A percentile compares a stretch with the other conserved stretches of the same genome.
These are phyloP conservation scores for Tetragonisca angustula DNA, from an alignment of 2,888 invertebrate genomes.

Conservation along the genomic window DNA sequence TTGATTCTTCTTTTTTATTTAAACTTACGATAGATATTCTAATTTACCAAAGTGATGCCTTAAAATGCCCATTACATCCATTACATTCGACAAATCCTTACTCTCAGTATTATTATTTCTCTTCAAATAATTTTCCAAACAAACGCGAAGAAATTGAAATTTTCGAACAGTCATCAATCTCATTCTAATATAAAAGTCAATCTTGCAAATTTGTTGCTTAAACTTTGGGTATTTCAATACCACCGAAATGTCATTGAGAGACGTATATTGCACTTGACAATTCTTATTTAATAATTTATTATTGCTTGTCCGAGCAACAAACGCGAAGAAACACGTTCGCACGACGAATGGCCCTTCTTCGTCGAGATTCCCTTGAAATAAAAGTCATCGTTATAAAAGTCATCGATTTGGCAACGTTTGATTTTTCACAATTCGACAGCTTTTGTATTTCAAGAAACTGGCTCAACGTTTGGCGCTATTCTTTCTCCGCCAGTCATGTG, in stretches of 20 bases:
- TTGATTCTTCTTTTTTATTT: too few relatives aligned
- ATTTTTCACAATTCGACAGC: not conserved
- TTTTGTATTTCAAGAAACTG: slow-evolving; percentile 19
- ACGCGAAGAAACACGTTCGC: too few relatives aligned
- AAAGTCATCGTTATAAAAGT: not conserved
- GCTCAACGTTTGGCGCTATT: not conserved
- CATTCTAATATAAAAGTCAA: too few relatives aligned
- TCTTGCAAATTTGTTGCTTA: too few relatives aligned
- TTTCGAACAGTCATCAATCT: too few relatives aligned
- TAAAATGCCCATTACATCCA: too few relatives aligned
- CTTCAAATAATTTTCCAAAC: not conserved
- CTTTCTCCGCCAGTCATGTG: not conserved
- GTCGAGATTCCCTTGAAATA: not conserved
- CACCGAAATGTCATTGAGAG: accelerated
- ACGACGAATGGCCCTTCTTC: not conserved
- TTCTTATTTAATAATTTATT: not conserved
- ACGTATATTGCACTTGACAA: accelerated
- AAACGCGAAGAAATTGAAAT: not conserved
- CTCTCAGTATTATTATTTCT: not conserved
- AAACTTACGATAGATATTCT: too few relatives aligned
- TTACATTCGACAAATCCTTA: too few relatives aligned
- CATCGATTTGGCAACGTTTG: not conserved
- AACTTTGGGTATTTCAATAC: too few relatives aligned
- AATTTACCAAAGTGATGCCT: too few relatives aligned
- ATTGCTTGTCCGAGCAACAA: not conserved